Evolutionary conservation across 2,797 vertebrate species (phyloP), one percentile per base, ranked within the genome.

Genomic region (Arctocebus calabarensis): DNA sequence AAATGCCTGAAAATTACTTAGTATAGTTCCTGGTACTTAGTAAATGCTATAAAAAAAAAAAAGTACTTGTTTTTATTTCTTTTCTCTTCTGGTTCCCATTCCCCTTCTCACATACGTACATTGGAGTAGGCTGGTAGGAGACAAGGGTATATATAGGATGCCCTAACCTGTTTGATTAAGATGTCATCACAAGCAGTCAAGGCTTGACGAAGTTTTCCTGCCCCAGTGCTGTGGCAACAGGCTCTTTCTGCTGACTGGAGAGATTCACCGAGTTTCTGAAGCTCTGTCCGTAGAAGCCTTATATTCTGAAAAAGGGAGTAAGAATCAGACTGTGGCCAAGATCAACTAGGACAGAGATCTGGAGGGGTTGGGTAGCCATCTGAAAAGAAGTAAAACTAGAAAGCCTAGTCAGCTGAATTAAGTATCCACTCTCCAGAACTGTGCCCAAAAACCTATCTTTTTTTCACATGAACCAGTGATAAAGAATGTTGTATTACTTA

Each of bases 241-340:
- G 99, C 99, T 91, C 99, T 98, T 97, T 99, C 99, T 27, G 99
- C 99, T 29, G 99, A 98, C 98, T 99, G 99, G 93, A 99, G 98
- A 74, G 98, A 99, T 11, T 96, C 11, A 0, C 99, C 99, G 66
- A 99, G 98, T 92, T 98, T 98, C 94, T 99, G 99, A 90, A 99
- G 88, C 88, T 99, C 99, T 92, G 97, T 94, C 9, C 99, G 99
- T 95, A 99, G 98, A 97, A 99, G 92, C 84, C 99, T 98, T 90
- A 99, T 97, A 43, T 99, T 99, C 99, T 99, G 73, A 77, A 96
- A 94, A 84, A 97, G 27, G 62, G 59, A 73, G 48, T 1, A 74
- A 40, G 40, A 81, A 94, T 62, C n/a, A 75, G 34, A 97, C 19
- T 86, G 40, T 94, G 48, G 43, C 71, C 86, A 82, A 43, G 32